Base-by-base conservation (phyloP, 2,113 vertebrate genomes). In the Lepus europaeus region DNA sequence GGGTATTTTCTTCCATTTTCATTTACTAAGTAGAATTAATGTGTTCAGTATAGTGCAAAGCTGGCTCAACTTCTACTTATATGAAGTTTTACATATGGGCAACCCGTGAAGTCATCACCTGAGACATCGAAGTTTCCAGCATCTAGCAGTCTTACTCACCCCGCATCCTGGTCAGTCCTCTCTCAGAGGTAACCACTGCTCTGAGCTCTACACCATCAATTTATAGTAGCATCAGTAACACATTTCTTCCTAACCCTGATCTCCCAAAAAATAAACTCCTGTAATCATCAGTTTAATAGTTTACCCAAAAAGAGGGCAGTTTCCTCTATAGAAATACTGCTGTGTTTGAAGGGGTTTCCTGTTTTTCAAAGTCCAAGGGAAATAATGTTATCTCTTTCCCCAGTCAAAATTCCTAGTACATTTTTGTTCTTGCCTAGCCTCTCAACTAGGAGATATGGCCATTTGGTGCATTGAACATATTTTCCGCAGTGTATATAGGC, bases 401-500 rank as follows among this genome's bases (percentile, higher is more conserved):
- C 25, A 19, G 6, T 53, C 56, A 56, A 72, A 69, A 53, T 49
- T 63, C 87, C 23, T 31, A 2, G 53, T 64, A 33, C 14, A 20
- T 49, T 90, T 45, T 69, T 91, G 88, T 90, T 63, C 51, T 51
- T 95, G 31, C 90, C 59, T 49, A 51, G 22, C 27, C 90, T 61
- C 85, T 97, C 80, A 45, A 4, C 79, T 87, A 36, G 73, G 31
- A 93, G 19, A 27, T 61, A 36, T 1, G 53, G 29, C 72, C 86
- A 33, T 92, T 97, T 79, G 5, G 3, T 33, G 36, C 61, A 23
- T 36, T 85, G 0, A 92, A 80, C 83, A 2, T 81, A 63, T 96
- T 97, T 96, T 63, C 94, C 80, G 95, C 90, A 93, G 80, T 77
- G 22, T 80, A 80, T 94, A 29, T 36, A 89, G 56, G 74, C 51